Percentiles rank a stretch among this genome's conserved stretches.
Evolutionary conservation across 1,140 invertebrate genomes (phyloP).

Genomic region (Meloidogyne chitwoodi): DNA sequence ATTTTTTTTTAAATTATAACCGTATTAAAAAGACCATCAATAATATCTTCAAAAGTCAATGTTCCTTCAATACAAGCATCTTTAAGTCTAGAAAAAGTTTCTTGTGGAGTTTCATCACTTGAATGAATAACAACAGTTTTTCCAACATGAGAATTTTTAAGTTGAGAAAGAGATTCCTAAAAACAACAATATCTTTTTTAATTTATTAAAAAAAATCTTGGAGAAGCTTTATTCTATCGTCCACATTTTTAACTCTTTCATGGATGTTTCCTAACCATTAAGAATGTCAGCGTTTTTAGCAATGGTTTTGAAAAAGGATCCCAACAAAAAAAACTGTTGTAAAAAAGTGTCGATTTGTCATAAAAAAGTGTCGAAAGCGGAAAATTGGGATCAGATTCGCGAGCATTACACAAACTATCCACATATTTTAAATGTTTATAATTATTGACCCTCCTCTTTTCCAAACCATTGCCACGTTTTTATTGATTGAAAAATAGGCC

Average conservation of each 20-base stretch:
- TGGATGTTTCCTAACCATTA: too few relatives aligned
- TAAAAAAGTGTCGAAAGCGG: too few relatives aligned
- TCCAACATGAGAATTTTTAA: background rate
- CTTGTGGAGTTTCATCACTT: conserved; percentile 46
- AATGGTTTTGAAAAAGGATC: too few relatives aligned
- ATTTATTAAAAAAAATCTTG: too few relatives aligned
- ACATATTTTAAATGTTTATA: too few relatives aligned
- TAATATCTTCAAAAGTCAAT: conserved; percentile 47
- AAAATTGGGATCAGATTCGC: too few relatives aligned
- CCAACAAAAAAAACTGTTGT: too few relatives aligned
- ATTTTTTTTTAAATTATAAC: too few relatives aligned
- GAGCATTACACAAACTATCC: too few relatives aligned
- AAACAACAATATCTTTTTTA: conserved; percentile 11
- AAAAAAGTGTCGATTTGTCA: too few relatives aligned
- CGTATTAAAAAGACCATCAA: conserved; percentile 56
- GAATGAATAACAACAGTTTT: conserved; percentile 51
- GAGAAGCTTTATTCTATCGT: background rate
- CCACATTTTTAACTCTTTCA: background rate
- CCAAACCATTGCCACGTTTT: background rate
- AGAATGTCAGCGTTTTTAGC: too few relatives aligned
- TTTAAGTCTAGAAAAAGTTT: conserved; percentile 48
- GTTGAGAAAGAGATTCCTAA: conserved; percentile 1
- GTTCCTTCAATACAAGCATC: conserved; percentile 34
- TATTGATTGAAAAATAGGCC: background rate
- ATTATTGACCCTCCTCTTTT: too few relatives aligned